Percentiles rank a stretch among this genome's conserved stretches.
Conservation (phyloP, 2,113 vertebrate genomes). For the Pundamilia nyererei region DNA sequence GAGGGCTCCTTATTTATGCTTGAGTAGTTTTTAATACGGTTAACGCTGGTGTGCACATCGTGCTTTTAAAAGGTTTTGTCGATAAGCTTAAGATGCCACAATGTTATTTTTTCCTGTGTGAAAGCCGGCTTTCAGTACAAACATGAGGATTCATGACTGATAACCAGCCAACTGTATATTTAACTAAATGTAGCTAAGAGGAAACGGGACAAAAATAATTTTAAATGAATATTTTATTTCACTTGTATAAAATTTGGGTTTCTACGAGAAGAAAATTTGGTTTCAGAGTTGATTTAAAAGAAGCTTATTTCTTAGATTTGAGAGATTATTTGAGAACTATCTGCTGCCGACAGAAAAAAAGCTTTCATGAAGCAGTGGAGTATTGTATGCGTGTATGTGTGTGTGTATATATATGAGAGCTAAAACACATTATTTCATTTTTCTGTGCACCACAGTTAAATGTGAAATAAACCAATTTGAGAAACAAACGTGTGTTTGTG, state of each 20-base stretch:
- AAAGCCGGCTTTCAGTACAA: conserved; percentile 32
- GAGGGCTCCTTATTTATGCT: conserved; percentile 39
- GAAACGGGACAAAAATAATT: background rate
- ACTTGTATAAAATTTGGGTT: conserved; percentile 23
- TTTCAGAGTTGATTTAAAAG: conserved; percentile 9
- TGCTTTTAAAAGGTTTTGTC: background rate
- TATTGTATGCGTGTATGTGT: background rate
- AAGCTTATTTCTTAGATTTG: conserved; percentile 5
- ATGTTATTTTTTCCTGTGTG: background rate
- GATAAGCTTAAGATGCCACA: background rate
- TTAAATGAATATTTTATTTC: conserved; percentile 16
- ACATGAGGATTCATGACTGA: background rate
- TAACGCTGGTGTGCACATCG: conserved; percentile 25
- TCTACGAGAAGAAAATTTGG: conserved; percentile 6
- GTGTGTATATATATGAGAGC: conserved; percentile 33
- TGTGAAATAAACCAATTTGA: conserved; percentile 66
- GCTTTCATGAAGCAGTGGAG: conserved; percentile 17
- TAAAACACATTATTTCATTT: conserved; percentile 48
- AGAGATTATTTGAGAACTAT: conserved; percentile 7
- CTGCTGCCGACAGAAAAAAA: conserved; percentile 14
- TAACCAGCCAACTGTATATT: conserved; percentile 27
- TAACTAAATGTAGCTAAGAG: conserved; percentile 17
- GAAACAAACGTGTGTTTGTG: conserved; percentile 5
- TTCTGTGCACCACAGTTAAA: conserved; percentile 64
- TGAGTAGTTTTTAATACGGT: background rate